phyloP scores from a whole-genome alignment of 92 coral and sea anemone genomes.

The Paragorgia papillata region DNA sequence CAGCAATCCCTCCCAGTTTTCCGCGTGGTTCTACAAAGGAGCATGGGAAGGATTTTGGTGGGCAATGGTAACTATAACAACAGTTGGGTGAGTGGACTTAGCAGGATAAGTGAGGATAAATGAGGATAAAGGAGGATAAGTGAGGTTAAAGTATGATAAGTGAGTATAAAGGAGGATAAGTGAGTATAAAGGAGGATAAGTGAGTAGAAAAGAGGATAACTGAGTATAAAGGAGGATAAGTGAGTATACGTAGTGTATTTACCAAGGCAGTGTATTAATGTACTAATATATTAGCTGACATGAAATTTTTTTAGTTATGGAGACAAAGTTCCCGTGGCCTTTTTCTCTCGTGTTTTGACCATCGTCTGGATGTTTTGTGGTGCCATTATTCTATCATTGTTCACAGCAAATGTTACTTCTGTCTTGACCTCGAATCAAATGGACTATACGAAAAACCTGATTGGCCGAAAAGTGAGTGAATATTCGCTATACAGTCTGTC shows the following conservation, averaged over 20 bases:
- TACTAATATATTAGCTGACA: too few species aligned
- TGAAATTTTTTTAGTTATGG: constrained; percentile 48
- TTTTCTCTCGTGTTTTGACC: constrained; percentile 48
- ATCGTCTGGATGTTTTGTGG: constrained; percentile 62
- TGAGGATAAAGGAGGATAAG: too few species aligned
- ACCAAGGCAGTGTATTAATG: too few species aligned
- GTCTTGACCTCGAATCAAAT: constrained; percentile 39
- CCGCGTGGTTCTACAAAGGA: constrained; percentile 66
- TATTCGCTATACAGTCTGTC: background rate
- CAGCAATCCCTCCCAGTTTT: constrained; percentile 54
- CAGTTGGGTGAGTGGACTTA: constrained; percentile 71
- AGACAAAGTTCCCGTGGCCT: constrained; percentile 61
- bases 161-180: too few species aligned
- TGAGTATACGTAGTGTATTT: too few species aligned
- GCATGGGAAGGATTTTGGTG: constrained; percentile 78
- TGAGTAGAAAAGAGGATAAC: too few species aligned
- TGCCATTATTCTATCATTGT: constrained; percentile 54
- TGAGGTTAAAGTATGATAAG: too few species aligned
- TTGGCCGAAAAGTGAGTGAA: constrained; percentile 26
- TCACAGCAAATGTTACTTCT: constrained; percentile 62
- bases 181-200: too few species aligned
- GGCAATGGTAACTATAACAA: constrained; percentile 87
- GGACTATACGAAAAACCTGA: constrained; percentile 11
- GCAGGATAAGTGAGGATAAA: too few species aligned
- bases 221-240: too few species aligned